Evolutionary conservation across 2,113 vertebrate genomes (phyloP).

Genomic region (Equus przewalskii): DNA sequence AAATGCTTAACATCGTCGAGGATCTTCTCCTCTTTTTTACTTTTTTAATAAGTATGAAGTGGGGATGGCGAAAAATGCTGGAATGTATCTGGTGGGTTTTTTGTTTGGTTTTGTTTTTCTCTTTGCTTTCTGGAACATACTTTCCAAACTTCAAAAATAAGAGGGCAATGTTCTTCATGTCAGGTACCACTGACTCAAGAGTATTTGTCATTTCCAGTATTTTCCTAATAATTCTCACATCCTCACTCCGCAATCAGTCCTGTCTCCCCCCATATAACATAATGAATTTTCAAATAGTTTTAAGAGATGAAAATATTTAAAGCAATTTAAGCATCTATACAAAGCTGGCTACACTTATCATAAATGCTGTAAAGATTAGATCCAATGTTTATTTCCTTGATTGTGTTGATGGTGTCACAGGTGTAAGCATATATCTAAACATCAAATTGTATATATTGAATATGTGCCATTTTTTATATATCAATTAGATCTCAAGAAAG

Average conservation of each 20-base stretch:
- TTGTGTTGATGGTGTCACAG: neutral
- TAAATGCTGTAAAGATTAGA: neutral
- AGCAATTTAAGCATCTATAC: neutral
- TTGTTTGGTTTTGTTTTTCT: neutral
- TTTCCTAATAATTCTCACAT: slow-evolving; percentile 35
- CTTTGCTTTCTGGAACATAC: neutral
- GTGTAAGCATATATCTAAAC: neutral
- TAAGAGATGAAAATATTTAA: slow-evolving; percentile 40
- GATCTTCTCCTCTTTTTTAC: neutral
- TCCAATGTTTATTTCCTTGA: neutral
- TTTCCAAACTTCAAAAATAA: slow-evolving; percentile 63
- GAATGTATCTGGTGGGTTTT: neutral
- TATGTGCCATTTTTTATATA: neutral
- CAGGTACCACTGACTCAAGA: neutral
- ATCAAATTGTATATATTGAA: neutral
- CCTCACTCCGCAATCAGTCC: neutral
- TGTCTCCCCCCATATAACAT: neutral
- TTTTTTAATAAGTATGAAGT: slow-evolving; percentile 61
- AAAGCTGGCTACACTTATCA: neutral
- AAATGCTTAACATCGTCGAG: slow-evolving; percentile 65
- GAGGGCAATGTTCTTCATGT: neutral
- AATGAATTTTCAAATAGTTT: slow-evolving; percentile 1
- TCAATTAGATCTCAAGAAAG: neutral
- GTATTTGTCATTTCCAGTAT: neutral
- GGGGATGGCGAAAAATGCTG: slow-evolving; percentile 45